A percentile compares a stretch with the other conserved stretches of the same genome.
These are phyloP conservation scores for Neoniphon sammara DNA, from an alignment of 2,797 vertebrate species.

Conservation along the genomic window DNA sequence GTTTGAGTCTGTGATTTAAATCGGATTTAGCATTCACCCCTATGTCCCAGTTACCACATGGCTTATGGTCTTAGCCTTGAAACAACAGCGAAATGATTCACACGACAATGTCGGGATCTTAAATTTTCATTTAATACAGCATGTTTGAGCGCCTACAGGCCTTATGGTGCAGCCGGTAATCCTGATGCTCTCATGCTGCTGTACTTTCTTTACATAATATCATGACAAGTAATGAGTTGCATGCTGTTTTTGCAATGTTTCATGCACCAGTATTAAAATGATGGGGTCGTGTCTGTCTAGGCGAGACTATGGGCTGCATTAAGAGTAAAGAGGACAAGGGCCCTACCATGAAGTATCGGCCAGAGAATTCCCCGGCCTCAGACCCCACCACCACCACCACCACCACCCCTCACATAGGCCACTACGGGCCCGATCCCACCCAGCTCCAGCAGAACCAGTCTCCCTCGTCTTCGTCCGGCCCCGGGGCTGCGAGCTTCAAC, in stretches of 20 bases:
- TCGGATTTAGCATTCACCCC: conserved; percentile 64
- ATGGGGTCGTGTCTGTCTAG: conserved; percentile 62
- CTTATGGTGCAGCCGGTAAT: conserved; percentile 49
- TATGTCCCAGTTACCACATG: conserved; percentile 68
- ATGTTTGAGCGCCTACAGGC: conserved; percentile 32
- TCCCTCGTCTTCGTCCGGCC: conserved; percentile 82
- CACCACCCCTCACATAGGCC: conserved; percentile 80
- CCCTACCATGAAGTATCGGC: conserved; percentile 88
- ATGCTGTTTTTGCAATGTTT: neutral
- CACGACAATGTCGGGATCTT: conserved; percentile 56
- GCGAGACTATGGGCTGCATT: conserved; percentile 91
- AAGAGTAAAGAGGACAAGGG: conserved; percentile 97
- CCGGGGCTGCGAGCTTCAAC: conserved; percentile 87
- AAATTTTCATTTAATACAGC: conserved; percentile 55
- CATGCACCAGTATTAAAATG: conserved; percentile 4
- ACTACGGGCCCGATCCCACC: conserved; percentile 90
- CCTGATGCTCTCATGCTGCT: conserved; percentile 8
- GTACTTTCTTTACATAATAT: conserved; percentile 4
- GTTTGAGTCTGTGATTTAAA: conserved; percentile 45
- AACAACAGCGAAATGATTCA: conserved; percentile 62
- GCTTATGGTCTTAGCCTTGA: conserved; percentile 67
- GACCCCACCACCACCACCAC: conserved; percentile 82
- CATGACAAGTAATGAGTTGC: neutral
- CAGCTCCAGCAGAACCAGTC: conserved; percentile 85
- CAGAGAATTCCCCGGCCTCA: conserved; percentile 83